Conservation (phyloP, 2,113 vertebrate genomes). For the Malurus alboscapulatus region DNA sequence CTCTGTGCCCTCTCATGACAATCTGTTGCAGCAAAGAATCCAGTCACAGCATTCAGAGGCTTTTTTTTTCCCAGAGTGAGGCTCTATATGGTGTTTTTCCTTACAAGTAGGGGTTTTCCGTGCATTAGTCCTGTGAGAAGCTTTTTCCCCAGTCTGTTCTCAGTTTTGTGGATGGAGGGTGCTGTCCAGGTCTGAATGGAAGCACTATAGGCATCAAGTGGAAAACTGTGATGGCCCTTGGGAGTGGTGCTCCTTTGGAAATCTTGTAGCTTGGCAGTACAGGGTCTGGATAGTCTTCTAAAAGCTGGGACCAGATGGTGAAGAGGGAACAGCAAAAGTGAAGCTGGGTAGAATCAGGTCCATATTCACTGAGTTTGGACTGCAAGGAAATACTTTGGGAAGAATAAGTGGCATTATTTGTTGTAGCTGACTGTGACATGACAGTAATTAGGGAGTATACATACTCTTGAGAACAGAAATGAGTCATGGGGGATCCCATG, state of each 20-base stretch:
- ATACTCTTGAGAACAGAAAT: neutral
- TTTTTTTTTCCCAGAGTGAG: neutral
- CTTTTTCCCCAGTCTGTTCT: neutral
- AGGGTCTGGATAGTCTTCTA: neutral
- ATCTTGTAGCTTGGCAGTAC: neutral
- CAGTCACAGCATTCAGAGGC: neutral
- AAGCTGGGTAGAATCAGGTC: neutral
- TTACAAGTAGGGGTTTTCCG: neutral
- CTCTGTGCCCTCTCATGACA: neutral
- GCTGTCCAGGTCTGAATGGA: neutral
- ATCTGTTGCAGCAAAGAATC: neutral
- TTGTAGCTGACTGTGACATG: neutral
- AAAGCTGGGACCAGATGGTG: neutral
- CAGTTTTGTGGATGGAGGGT: neutral
- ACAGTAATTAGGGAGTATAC: neutral
- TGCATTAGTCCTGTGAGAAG: neutral
- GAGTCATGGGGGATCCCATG: fast-evolving
- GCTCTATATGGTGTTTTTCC: neutral
- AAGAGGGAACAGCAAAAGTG: neutral
- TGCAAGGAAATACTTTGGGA: neutral
- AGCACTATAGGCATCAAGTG: neutral
- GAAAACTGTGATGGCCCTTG: neutral
- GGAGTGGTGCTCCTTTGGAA: neutral
- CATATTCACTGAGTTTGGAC: neutral
- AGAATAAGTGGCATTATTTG: neutral